Evolutionary conservation across 2,797 vertebrate species (phyloP).

Genomic region (Mormyrops boulengeri): DNA sequence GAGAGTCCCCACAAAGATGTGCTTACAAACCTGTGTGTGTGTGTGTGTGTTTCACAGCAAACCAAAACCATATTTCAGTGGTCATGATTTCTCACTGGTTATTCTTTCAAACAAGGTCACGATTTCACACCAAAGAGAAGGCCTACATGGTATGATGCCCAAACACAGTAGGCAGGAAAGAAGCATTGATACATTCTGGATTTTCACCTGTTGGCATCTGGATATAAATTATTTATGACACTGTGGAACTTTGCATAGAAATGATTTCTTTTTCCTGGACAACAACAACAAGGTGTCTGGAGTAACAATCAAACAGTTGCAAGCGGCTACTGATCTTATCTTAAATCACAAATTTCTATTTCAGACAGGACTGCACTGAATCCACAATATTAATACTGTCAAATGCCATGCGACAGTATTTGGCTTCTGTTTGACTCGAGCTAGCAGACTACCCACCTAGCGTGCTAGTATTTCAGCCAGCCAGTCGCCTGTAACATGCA

Average conservation of each 20-base stretch:
- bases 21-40: not conserved
- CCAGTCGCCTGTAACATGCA: not conserved
- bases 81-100: not conserved
- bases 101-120: not conserved
- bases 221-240: slow-evolving; percentile 5
- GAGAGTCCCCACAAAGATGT: too few relatives aligned
- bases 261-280: not conserved
- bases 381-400: slow-evolving; percentile 1
- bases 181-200: not conserved
- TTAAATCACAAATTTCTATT: not conserved
- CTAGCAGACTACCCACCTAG: not conserved
- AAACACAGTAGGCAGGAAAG: not conserved
- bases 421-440: not conserved
- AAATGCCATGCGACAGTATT: not conserved
- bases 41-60: not conserved
- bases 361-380: not conserved
- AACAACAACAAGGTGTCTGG: not conserved
- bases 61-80: not conserved
- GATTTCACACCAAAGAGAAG: not conserved
- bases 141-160: not conserved
- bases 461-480: not conserved
- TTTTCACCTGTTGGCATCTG: not conserved
- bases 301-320: not conserved
- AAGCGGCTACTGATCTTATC: not conserved
- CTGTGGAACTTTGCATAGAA: not conserved